phyloP scores from a whole-genome alignment of 1,140 invertebrate species.

The Bicyclus anynana region DNA sequence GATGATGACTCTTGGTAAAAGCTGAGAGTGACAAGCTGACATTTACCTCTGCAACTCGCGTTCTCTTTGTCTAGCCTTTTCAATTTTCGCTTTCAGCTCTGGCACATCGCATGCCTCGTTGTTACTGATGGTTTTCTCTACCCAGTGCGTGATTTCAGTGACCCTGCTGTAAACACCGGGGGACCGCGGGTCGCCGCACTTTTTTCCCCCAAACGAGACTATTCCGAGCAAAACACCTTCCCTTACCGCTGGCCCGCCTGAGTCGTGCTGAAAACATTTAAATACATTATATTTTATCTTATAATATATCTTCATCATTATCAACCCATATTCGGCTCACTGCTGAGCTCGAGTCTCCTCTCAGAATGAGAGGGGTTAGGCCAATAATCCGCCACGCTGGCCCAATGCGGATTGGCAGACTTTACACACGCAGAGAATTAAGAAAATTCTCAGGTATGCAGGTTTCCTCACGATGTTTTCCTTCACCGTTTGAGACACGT shows the following conservation, averaged over 20 bases:
- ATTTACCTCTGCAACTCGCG: conserved; percentile 50
- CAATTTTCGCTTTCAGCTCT: conserved; percentile 49
- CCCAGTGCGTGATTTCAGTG: conserved; percentile 54
- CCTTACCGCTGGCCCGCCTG: conserved; percentile 59
- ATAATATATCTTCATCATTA: too few relatives aligned
- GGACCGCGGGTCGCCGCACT: conserved; percentile 58
- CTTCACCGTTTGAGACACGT: too few relatives aligned
- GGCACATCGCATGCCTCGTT: conserved; percentile 51
- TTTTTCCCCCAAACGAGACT: conserved; percentile 64
- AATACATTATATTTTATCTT: neutral
- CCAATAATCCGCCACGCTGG: too few relatives aligned
- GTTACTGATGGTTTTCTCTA: conserved; percentile 42
- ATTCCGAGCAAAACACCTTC: conserved; percentile 57
- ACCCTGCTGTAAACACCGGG: conserved; percentile 62
- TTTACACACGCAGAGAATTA: too few relatives aligned
- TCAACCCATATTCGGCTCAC: too few relatives aligned
- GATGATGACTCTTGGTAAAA: too few relatives aligned
- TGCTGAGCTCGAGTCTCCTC: too few relatives aligned
- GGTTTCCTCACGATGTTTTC: too few relatives aligned
- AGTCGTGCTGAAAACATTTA: conserved; percentile 48
- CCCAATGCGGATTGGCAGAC: too few relatives aligned
- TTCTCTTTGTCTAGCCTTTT: conserved; percentile 47
- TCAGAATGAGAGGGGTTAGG: too few relatives aligned
- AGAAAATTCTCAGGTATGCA: too few relatives aligned
- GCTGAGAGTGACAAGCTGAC: neutral